Percentiles rank a stretch among this genome's conserved stretches.
phyloP scores from a whole-genome alignment of 92 coral and sea anemone species.

The Zoanthus solanderi region DNA sequence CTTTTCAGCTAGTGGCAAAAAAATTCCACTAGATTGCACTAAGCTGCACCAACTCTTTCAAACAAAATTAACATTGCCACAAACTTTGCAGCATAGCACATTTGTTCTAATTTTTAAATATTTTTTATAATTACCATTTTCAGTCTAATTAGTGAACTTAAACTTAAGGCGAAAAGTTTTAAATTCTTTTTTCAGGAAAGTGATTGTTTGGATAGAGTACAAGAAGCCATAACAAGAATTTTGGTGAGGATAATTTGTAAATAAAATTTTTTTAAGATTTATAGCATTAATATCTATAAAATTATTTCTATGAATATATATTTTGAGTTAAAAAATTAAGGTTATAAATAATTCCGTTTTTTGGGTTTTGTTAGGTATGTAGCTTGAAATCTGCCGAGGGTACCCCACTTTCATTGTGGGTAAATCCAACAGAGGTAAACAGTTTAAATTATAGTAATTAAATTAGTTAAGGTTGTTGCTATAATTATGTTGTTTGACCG shows the following conservation, averaged over 20 bases:
- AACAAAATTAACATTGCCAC: no score
- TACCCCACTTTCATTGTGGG: conserved; percentile 63
- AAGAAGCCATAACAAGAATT: conserved; percentile 86
- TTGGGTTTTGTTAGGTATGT: conserved; percentile 62
- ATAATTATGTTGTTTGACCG: no score
- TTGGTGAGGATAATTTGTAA: conserved; percentile 58
- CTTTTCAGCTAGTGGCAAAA: no score
- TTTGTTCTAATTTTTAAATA: no score
- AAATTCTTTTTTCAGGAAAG: conserved; percentile 59
- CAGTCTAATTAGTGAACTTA: no score
- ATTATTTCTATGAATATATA: no score
- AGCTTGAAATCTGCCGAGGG: conserved; percentile 72
- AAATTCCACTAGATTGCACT: no score
- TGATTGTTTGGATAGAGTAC: conserved; percentile 85
- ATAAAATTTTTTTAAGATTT: background rate
- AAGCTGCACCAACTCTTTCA: no score
- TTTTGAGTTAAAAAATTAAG: background rate
- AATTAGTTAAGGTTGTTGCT: no score
- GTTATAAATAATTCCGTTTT: background rate
- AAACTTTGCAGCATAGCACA: no score
- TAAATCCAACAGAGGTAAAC: conserved; percentile 80
- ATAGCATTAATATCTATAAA: background rate
- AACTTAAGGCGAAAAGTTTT: no score
- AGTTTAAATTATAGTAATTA: background rate
- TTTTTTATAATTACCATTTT: no score